Percentiles rank a stretch among this genome's conserved stretches.
phyloP scores from a whole-genome alignment of 2,113 vertebrate genomes.

The Carassius carassius region DNA sequence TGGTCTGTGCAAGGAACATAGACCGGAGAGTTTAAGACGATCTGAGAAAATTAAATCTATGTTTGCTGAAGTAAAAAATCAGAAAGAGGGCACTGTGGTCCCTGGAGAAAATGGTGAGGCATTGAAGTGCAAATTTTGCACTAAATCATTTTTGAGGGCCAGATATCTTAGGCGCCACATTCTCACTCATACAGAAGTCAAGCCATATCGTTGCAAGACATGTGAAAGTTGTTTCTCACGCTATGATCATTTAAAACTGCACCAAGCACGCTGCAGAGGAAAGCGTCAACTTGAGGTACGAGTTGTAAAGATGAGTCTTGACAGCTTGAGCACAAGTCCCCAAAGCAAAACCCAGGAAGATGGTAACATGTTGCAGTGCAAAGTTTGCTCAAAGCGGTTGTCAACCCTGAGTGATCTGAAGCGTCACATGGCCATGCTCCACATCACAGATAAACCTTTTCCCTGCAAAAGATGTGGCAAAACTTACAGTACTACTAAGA shows the following conservation, averaged over 20 bases:
- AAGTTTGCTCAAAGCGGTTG: conserved; percentile 67
- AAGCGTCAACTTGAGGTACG: conserved; percentile 68
- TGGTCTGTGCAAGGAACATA: conserved; percentile 30
- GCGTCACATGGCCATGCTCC: conserved; percentile 69
- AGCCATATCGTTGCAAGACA: conserved; percentile 76
- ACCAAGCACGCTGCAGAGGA: conserved; percentile 70
- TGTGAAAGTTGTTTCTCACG: conserved; percentile 77
- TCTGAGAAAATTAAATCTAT: conserved; percentile 14
- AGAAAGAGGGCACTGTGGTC: conserved; percentile 20
- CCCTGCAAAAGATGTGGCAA: conserved; percentile 65
- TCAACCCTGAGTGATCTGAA: conserved; percentile 60
- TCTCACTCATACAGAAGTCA: conserved; percentile 78
- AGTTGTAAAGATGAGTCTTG: conserved; percentile 71
- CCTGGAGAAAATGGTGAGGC: conserved; percentile 37
- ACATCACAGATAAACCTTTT: conserved; percentile 63
- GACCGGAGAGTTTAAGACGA: conserved; percentile 27
- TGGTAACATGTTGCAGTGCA: conserved; percentile 61
- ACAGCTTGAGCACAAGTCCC: conserved; percentile 67
- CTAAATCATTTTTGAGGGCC: conserved; percentile 72
- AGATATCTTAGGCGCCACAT: conserved; percentile 73
- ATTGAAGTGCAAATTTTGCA: conserved; percentile 77
- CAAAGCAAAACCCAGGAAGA: conserved; percentile 54
- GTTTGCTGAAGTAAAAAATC: neutral
- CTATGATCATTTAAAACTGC: conserved; percentile 74
- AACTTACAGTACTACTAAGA: conserved; percentile 60